Evolutionary conservation across 2,797 vertebrate genomes (phyloP).

Genomic region (Centropyge bicolor): DNA sequence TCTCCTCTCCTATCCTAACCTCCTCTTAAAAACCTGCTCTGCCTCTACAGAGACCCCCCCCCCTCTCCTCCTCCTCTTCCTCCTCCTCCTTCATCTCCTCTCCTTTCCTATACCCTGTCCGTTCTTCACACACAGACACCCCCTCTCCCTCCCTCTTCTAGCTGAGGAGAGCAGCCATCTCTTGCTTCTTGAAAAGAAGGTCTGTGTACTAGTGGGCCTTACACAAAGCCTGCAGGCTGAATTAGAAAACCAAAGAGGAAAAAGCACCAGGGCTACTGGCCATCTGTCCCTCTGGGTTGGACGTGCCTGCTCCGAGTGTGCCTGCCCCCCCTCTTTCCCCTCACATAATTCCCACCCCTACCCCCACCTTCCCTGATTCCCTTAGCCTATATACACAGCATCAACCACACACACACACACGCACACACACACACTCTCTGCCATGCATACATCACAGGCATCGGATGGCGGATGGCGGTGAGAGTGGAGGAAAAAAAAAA

Average conservation of each 20-base stretch:
- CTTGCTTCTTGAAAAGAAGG: slow-evolving; percentile 83
- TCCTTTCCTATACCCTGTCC: slow-evolving; percentile 63
- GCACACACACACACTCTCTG: slow-evolving; percentile 46
- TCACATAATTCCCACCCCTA: slow-evolving; percentile 80
- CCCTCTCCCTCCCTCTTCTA: slow-evolving; percentile 61
- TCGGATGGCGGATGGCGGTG: slow-evolving; percentile 64
- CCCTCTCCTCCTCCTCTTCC: slow-evolving; percentile 11
- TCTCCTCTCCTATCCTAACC: slow-evolving; percentile 53
- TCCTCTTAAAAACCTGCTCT: slow-evolving; percentile 68
- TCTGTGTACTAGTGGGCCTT: slow-evolving; percentile 88
- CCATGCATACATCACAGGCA: slow-evolving; percentile 71
- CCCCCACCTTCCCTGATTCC: slow-evolving; percentile 79
- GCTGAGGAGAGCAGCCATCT: slow-evolving; percentile 83
- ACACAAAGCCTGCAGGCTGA: slow-evolving; percentile 90
- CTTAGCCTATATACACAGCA: slow-evolving; percentile 83
- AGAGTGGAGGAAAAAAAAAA: slow-evolving; percentile 44
- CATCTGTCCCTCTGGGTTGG: slow-evolving; percentile 94
- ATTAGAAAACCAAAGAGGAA: slow-evolving; percentile 87
- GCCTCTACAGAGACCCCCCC: slow-evolving; percentile 58
- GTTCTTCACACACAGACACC: slow-evolving; percentile 68
- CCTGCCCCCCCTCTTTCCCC: slow-evolving; percentile 69
- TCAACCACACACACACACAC: slow-evolving; percentile 66
- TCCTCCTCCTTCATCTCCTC: slow-evolving; percentile 28
- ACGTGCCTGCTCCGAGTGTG: slow-evolving; percentile 79
- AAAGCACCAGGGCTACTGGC: slow-evolving; percentile 85